phyloP scores from a whole-genome alignment of 2,797 vertebrate species.

The Adelosebastes latens region DNA sequence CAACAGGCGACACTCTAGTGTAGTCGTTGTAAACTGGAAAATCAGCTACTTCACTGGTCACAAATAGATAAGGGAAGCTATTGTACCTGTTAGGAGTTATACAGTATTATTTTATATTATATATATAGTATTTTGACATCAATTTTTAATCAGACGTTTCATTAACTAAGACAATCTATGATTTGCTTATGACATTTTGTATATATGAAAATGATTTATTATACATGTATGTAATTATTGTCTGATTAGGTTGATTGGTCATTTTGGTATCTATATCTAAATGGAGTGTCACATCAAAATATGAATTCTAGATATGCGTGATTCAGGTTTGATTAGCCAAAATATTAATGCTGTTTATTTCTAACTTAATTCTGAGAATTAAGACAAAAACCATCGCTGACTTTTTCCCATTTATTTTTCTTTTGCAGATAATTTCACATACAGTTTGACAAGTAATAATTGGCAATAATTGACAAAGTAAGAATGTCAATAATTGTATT shows the following conservation, averaged over 20 bases:
- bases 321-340: neutral
- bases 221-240: neutral
- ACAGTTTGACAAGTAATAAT: neutral
- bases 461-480: too few relatives aligned
- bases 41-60: neutral
- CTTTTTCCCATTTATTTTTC: neutral
- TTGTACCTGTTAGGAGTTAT: fast-evolving
- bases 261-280: neutral
- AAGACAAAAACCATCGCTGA: neutral
- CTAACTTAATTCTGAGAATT: neutral
- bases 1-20: neutral
- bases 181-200: neutral
- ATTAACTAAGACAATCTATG: neutral
- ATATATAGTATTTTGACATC: too few relatives aligned
- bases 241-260: neutral
- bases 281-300: neutral
- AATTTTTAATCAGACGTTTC: neutral
- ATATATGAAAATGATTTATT: too few relatives aligned
- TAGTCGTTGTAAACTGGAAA: neutral
- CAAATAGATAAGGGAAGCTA: neutral
- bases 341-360: neutral
- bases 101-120: neutral
- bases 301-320: neutral
- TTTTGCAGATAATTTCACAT: neutral
- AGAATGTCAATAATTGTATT: neutral